Conservation (phyloP, 2,888 invertebrate species). For the Fissipunctia ypsillon region DNA sequence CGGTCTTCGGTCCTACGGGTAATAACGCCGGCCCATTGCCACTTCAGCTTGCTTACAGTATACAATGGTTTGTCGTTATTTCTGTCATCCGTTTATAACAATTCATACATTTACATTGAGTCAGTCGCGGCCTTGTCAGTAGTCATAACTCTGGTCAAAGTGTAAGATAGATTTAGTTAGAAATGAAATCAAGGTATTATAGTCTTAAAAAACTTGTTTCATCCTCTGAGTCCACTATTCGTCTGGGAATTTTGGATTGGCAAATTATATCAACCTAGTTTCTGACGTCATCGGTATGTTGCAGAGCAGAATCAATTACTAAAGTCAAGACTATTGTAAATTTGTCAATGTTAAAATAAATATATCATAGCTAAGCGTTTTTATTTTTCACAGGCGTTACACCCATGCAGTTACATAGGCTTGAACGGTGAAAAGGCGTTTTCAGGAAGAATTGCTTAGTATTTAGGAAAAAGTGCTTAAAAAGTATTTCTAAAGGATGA, state of each 20-base stretch:
- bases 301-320: background rate
- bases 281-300: background rate
- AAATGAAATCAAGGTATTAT: background rate
- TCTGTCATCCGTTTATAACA: background rate
- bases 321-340: background rate
- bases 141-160: constrained; percentile 3
- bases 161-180: background rate
- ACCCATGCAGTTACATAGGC: background rate
- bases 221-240: background rate
- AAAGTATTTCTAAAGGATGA: background rate
- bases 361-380: background rate
- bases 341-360: background rate
- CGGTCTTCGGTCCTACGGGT: too few relatives aligned
- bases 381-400: background rate
- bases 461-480: background rate
- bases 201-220: background rate
- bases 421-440: background rate
- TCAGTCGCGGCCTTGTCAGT: background rate
- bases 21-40: too few relatives aligned
- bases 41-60: too few relatives aligned
- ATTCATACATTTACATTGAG: background rate
- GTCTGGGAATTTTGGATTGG: constrained; percentile 14
- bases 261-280: constrained; percentile 8
- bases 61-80: background rate
- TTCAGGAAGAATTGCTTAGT: background rate